Conservation (phyloP, 2,797 vertebrate species). For the Tiaroga cobitis region DNA sequence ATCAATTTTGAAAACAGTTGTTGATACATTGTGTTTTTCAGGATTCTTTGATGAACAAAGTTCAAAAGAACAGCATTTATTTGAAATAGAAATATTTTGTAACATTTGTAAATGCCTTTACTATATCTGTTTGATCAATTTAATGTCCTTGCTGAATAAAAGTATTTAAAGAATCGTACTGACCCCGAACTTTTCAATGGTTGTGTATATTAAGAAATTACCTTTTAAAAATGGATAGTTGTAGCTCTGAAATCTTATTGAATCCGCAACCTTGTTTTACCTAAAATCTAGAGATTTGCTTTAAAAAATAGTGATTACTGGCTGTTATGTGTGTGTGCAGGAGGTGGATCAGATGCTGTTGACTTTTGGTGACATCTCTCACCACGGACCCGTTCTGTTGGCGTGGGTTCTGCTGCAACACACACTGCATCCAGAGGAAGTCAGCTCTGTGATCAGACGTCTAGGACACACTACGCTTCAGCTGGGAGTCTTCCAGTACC, state of each 20-base stretch:
- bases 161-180: background rate
- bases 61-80: background rate
- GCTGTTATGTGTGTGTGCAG: conserved; percentile 68
- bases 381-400: conserved; percentile 91
- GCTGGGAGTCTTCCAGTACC: conserved; percentile 91
- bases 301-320: background rate
- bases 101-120: background rate
- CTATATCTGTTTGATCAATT: background rate
- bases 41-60: background rate
- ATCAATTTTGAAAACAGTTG: background rate
- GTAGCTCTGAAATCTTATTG: background rate
- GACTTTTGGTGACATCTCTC: conserved; percentile 90
- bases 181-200: background rate
- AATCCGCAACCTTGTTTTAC: background rate
- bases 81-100: background rate
- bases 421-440: conserved; percentile 87
- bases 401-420: conserved; percentile 96
- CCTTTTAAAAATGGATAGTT: background rate
- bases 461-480: conserved; percentile 91
- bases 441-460: conserved; percentile 81
- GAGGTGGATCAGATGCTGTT: conserved; percentile 92
- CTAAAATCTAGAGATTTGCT: background rate
- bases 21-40: background rate
- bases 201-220: background rate
- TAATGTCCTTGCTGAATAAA: background rate